These are phyloP conservation scores for Empis stercorea DNA, from an alignment of 2,888 invertebrate genomes.

Conservation along the genomic window DNA sequence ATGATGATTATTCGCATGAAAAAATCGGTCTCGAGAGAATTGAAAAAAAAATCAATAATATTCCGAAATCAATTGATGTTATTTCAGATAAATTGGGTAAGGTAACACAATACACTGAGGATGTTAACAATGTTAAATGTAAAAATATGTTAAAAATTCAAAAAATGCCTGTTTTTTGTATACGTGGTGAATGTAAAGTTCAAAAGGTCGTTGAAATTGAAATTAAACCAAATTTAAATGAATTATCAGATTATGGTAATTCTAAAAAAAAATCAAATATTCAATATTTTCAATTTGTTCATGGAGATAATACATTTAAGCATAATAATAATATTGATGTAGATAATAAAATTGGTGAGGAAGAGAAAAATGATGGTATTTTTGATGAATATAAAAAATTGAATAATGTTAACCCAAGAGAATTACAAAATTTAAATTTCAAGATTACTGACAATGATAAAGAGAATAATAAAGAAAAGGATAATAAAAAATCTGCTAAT, in stretches of 20 bases:
- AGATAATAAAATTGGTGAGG: too few relatives aligned
- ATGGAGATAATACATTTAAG: too few relatives aligned
- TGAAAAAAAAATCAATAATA: not conserved
- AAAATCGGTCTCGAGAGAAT: not conserved
- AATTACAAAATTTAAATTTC: too few relatives aligned
- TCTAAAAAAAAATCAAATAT: not conserved
- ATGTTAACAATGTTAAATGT: not conserved
- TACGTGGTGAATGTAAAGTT: constrained; percentile 1
- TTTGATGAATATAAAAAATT: not conserved
- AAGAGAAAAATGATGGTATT: not conserved
- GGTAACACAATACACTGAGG: not conserved
- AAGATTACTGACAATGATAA: too few relatives aligned
- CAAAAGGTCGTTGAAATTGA: not conserved
- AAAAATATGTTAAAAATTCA: not conserved
- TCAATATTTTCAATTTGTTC: not conserved
- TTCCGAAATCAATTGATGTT: not conserved
- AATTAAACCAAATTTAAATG: not conserved
- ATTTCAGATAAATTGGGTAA: not conserved
- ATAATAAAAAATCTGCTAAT: too few relatives aligned
- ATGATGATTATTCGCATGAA: not conserved
- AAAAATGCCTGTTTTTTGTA: not conserved
- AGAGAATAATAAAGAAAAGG: too few relatives aligned
- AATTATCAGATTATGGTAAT: not conserved
- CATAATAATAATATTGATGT: too few relatives aligned
- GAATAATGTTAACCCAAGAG: too few relatives aligned